Percentiles rank a stretch among this genome's conserved stretches.
Evolutionary conservation across 2,113 vertebrate genomes (phyloP).

Genomic region (Melanotaenia duboulayi): DNA sequence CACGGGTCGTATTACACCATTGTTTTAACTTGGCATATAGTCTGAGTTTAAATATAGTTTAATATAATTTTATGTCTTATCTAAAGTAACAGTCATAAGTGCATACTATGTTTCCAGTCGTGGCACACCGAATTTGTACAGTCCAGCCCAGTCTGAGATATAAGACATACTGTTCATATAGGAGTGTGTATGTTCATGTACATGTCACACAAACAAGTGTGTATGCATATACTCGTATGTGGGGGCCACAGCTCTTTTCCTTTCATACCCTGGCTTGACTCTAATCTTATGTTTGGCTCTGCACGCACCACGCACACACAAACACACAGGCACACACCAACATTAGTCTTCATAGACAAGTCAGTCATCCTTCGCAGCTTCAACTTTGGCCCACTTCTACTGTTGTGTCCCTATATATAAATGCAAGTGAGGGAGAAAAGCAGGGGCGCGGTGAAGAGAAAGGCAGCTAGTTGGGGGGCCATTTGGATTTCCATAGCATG

Average conservation of each 20-base stretch:
- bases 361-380: slow-evolving; percentile 70
- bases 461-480: slow-evolving; percentile 52
- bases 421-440: slow-evolving; percentile 52
- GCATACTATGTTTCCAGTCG: slow-evolving; percentile 54
- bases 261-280: slow-evolving; percentile 41
- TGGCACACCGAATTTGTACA: slow-evolving; percentile 51
- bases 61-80: slow-evolving; percentile 35
- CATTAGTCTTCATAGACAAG: slow-evolving; percentile 58
- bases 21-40: slow-evolving; percentile 31
- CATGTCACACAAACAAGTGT: slow-evolving; percentile 24
- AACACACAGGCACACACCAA: slow-evolving; percentile 25
- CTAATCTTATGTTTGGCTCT: slow-evolving; percentile 55
- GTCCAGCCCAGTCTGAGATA: slow-evolving; percentile 37
- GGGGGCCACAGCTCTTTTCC: slow-evolving; percentile 14
- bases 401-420: slow-evolving; percentile 65
- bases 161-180: slow-evolving; percentile 36
- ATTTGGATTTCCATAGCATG: slow-evolving; percentile 66
- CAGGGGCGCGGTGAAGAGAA: slow-evolving; percentile 39
- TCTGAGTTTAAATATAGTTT: slow-evolving; percentile 51
- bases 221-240: slow-evolving; percentile 18
- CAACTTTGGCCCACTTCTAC: slow-evolving; percentile 72
- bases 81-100: slow-evolving; percentile 41
- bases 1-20: slow-evolving; percentile 16
- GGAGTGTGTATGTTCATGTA: background rate
- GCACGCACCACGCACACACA: slow-evolving; percentile 4